Evolutionary conservation across 2,113 vertebrate species (phyloP), one percentile per base, ranked within the genome.

Genomic region (Tapirus terrestris): DNA sequence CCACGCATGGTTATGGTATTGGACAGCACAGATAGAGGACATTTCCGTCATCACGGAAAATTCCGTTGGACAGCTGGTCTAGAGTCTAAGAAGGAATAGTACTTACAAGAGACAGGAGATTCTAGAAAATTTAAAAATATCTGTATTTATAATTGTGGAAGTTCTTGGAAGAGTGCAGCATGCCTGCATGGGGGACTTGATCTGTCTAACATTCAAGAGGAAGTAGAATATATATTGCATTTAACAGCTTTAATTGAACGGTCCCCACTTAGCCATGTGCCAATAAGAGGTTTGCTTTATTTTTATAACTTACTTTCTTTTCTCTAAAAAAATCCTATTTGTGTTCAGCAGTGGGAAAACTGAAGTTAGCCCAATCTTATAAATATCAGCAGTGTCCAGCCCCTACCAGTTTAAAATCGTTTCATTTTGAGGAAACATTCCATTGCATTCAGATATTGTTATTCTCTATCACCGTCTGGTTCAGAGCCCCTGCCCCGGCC

Each of bases 381-480:
- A 97, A 96, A 89, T 93, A 93, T 87, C 65, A 94, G 45, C 63
- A 18, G 14, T 51, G 43, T 79, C 63, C 65, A 48, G 76, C 77
- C 70, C 61, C 72, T 97, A 96, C 77, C 68, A 91, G 43, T 63
- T 94, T 80, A 60, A 97, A 95, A 97, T 83, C 91, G 86, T 68
- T 95, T 94, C 88, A 65, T 75, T 92, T 94, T 0, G 21, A 88
- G 83, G 80, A 94, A 95, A 88, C 39, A 60, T 33, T 63, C 84
- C 43, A 39, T 53, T 48, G 20, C 31, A 23, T 75, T 86, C 68
- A 67, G 70, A 31, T 96, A 70, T 73, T 95, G 79, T 83, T 90
- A 81, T 60, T 87, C 60, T 89, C 36, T 27, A n/a, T 33, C 23
- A 3, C 63, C 1, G 1, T 70, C 70, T 31, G 9, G 17, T 48